These are phyloP conservation scores for Ctenoplectra terminalis DNA, from an alignment of 1,140 invertebrate genomes.

Conservation along the genomic window DNA sequence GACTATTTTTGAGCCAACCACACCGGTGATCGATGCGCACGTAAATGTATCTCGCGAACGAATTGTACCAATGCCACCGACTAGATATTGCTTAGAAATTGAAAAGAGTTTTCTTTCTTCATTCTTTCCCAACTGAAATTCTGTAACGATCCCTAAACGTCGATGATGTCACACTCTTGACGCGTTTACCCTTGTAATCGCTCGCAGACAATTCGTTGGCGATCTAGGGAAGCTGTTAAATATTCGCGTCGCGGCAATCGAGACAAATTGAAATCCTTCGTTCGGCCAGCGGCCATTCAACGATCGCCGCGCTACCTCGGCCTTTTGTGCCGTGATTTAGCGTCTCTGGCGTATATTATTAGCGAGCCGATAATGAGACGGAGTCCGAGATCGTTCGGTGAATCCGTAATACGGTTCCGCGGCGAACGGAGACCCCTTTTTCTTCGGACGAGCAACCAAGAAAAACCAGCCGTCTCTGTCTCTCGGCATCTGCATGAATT, in stretches of 20 bases:
- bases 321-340: constrained; percentile 75
- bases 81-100: too few relatives aligned
- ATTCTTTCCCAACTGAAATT: too few relatives aligned
- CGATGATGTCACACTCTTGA: too few relatives aligned
- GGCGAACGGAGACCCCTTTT: constrained; percentile 58
- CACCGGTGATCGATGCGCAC: constrained; percentile 41
- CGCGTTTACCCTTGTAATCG: too few relatives aligned
- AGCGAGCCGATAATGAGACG: constrained; percentile 71
- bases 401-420: constrained; percentile 75
- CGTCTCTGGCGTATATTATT: constrained; percentile 73
- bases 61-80: too few relatives aligned
- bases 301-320: constrained; percentile 40
- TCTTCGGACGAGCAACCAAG: constrained; percentile 47
- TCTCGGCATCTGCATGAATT: constrained; percentile 72
- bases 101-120: constrained; percentile 6
- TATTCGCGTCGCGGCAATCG: constrained; percentile 77
- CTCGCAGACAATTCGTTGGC: neutral
- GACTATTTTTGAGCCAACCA: neutral
- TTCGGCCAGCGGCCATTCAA: constrained; percentile 61
- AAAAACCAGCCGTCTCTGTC: constrained; percentile 48
- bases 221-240: constrained; percentile 56
- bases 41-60: neutral
- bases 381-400: constrained; percentile 72
- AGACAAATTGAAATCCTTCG: constrained; percentile 77
- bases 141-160: too few relatives aligned